Base-by-base conservation (phyloP, 2,113 vertebrate species). In the Myrmophylax atrothorax region DNA sequence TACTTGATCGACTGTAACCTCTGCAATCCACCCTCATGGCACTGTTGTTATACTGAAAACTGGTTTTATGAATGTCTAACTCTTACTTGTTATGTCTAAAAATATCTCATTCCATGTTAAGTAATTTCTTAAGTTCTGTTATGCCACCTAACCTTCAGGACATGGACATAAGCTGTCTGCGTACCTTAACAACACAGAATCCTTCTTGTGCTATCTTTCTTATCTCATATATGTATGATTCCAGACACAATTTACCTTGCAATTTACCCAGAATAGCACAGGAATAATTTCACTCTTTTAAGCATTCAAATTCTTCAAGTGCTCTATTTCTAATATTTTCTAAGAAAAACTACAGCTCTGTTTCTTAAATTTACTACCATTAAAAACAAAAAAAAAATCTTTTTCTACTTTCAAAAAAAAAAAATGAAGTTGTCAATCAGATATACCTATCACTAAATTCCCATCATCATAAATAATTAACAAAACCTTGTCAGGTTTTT, bases 381-480 rank as follows among this genome's bases (percentile, higher is more conserved):
- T 77, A 33, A 49, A 75, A 50, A n/a, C n/a, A n/a, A n/a, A 73
- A 63, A 58, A 68, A 14, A 1, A 14, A 20, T 47, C 3, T 56
- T 85, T 67, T 80, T 58, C 64, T 84, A 18, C 29, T 87, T 67
- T 77, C 1, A 2, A 84, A 77, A 76, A 76, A 76, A 40, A 85
- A 37, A 52, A 20, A 42, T 50, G 8, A 63, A 87, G 60, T 72
- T 91, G 69, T 91, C 93, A 89, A 35, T 91, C 89, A 89, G 46
- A 14, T 87, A 37, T 63, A 55, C 53, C 73, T 75, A 94, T 52
- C 50, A 38, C 23, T 95, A 84, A 89, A 90, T 66, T 58, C n/a
- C 26, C 87, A 81, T 62, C 38, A 82, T 76, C 47, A 77, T 42
- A 92, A 94, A 96, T 89, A 94, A 89, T 91, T 84, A 56, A n/a